A percentile compares a stretch with the other conserved stretches of the same genome.
phyloP scores from a whole-genome alignment of 64 coral and sea anemone genomes.

The Montipora sp. region DNA sequence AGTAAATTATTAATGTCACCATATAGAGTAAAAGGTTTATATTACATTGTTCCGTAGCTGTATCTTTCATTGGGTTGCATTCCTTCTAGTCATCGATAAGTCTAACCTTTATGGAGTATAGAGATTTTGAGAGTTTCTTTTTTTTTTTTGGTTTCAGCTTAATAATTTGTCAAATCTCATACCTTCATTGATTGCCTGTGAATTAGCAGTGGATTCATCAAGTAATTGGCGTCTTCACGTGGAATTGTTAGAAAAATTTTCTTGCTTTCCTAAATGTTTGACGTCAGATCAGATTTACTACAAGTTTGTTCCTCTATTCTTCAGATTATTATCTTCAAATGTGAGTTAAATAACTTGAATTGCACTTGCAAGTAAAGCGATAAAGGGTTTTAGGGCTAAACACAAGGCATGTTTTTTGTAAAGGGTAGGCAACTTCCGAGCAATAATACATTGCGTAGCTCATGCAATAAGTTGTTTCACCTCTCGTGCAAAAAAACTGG shows the following conservation, averaged over 20 bases:
- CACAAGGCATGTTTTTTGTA: too few species aligned
- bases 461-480: too few species aligned
- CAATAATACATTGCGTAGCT: too few species aligned
- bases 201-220: conserved; percentile 91
- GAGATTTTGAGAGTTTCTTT: background rate
- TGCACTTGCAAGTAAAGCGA: background rate
- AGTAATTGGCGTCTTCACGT: conserved; percentile 98
- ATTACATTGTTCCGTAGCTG: background rate
- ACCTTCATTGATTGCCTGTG: conserved; percentile 93
- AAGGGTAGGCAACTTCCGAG: too few species aligned
- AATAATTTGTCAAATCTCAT: conserved; percentile 99
- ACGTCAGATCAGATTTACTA: conserved; percentile 99
- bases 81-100: too few species aligned
- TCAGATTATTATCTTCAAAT: conserved; percentile 94
- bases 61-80: background rate
- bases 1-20: too few species aligned
- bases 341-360: conserved; percentile 59
- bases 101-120: background rate
- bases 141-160: conserved; percentile 80
- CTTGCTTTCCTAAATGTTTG: conserved; percentile 93
- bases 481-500: too few species aligned
- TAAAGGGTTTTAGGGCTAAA: too few species aligned
- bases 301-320: conserved; percentile 98
- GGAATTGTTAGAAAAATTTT: conserved; percentile 91
- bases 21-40: too few species aligned